Conservation (phyloP, 2,888 invertebrate genomes). For the Polietes domitor region DNA sequence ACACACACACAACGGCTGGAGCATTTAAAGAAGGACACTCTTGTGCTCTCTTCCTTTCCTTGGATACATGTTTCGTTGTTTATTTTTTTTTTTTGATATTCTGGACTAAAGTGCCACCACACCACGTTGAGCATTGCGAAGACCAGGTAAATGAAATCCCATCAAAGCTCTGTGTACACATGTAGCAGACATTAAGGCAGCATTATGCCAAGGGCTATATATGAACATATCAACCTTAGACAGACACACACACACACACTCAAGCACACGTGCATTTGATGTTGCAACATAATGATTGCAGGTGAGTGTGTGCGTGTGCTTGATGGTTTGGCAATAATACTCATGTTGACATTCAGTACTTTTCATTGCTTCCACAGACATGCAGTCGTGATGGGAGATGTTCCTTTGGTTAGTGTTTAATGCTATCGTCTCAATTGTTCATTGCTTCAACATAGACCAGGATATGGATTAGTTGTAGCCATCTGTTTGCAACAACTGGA, state of each 20-base stretch:
- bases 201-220: constrained; percentile 13
- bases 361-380: constrained; percentile 13
- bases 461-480: too few relatives aligned
- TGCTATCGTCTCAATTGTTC: too few relatives aligned
- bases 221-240: too few relatives aligned
- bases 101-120: neutral
- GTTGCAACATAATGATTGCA: too few relatives aligned
- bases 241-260: neutral
- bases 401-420: too few relatives aligned
- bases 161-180: neutral
- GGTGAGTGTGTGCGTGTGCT: neutral
- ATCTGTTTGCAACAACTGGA: too few relatives aligned
- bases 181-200: neutral
- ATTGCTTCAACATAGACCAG: too few relatives aligned
- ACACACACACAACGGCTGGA: neutral
- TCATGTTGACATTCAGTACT: constrained; percentile 42
- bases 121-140: neutral
- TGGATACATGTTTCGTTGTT: constrained; percentile 13
- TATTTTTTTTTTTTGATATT: constrained; percentile 20
- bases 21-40: too few relatives aligned
- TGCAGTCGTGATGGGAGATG: neutral
- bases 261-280: neutral
- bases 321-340: neutral
- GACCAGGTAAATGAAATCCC: constrained; percentile 18
- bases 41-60: neutral